Evolutionary conservation across 2,113 vertebrate genomes (phyloP).

Genomic region (Sapajus apella): DNA sequence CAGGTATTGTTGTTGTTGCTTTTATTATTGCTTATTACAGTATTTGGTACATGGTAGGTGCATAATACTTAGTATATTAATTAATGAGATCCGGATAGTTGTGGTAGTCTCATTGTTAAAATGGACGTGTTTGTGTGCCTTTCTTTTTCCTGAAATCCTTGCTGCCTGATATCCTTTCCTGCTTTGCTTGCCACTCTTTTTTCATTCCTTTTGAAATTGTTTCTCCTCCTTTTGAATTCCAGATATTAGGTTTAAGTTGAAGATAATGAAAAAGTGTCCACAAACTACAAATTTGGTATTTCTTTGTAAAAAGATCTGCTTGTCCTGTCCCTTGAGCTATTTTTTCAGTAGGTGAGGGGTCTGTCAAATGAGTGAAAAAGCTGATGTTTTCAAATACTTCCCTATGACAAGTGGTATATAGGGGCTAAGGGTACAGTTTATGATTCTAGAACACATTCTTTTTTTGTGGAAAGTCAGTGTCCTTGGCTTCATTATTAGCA

Average conservation of each 20-base stretch:
- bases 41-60: not conserved
- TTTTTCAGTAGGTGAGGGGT: not conserved
- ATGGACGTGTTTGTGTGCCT: not conserved
- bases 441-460: not conserved
- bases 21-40: not conserved
- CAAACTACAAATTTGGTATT: not conserved
- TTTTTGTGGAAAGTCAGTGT: not conserved
- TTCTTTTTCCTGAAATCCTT: not conserved
- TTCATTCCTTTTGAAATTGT: not conserved
- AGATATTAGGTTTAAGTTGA: not conserved
- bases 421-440: not conserved
- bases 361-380: constrained; percentile 24
- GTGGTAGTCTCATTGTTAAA: not conserved
- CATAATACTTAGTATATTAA: not conserved
- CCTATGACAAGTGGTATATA: not conserved
- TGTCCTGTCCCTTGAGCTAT: not conserved
- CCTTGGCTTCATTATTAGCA: not conserved
- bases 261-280: not conserved
- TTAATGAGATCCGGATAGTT: not conserved
- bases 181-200: not conserved
- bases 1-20: not conserved
- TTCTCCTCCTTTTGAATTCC: not conserved
- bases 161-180: not conserved
- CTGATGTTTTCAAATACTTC: not conserved
- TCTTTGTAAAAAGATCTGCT: not conserved